Percentiles rank a stretch among this genome's conserved stretches.
Conservation (phyloP, 1,140 invertebrate genomes). For the Piezodorus guildinii region DNA sequence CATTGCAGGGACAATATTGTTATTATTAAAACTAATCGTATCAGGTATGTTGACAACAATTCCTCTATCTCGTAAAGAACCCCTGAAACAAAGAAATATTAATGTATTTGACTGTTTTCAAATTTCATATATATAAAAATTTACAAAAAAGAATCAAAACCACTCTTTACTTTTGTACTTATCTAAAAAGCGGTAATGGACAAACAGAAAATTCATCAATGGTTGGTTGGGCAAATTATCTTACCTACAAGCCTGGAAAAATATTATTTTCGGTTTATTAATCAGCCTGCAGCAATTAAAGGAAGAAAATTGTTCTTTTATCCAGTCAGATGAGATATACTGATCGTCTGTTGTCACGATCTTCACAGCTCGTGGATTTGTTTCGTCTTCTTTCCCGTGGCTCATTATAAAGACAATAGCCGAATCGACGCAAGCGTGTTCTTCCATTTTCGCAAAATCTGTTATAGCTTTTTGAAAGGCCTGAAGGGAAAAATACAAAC, state of each 20-base stretch:
- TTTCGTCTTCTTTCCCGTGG: background rate
- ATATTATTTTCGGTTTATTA: conserved; percentile 5
- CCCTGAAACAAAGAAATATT: too few species aligned
- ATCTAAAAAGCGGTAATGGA: too few species aligned
- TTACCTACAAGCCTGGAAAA: conserved; percentile 9
- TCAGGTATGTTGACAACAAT: too few species aligned
- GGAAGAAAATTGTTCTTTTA: background rate
- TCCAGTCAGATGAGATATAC: conserved; percentile 1
- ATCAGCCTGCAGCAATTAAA: background rate
- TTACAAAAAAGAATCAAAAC: too few species aligned
- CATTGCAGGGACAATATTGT: too few species aligned
- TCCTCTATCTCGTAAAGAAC: too few species aligned
- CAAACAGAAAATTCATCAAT: too few species aligned
- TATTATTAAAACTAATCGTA: too few species aligned
- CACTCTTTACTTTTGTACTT: too few species aligned
- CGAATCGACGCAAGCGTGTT: background rate
- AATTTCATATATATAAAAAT: too few species aligned
- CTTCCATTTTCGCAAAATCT: background rate
- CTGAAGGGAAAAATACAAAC: background rate
- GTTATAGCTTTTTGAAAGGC: background rate
- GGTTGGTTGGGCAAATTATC: background rate
- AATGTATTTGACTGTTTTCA: too few species aligned
- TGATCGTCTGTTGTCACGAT: conserved; percentile 1
- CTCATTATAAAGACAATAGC: conserved; percentile 3
- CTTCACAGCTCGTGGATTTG: background rate